These are phyloP conservation scores for Teinopalpus imperialis DNA, from an alignment of 2,888 invertebrate genomes.

Conservation along the genomic window DNA sequence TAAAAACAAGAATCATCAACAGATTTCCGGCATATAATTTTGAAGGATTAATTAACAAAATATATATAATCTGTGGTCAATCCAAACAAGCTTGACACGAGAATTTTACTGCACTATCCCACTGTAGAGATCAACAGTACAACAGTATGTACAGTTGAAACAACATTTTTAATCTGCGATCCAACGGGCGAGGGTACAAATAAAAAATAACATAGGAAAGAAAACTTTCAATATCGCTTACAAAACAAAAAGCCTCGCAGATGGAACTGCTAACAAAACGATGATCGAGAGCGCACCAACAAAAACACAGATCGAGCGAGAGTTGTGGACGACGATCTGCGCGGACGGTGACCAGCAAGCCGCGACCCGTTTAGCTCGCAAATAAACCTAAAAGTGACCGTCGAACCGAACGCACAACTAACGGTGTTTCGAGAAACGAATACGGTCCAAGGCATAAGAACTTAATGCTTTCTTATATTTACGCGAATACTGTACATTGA, in stretches of 20 bases:
- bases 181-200: too few species aligned
- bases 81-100: too few species aligned
- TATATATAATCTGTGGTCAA: too few species aligned
- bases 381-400: slow-evolving; percentile 41
- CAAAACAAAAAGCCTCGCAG: background rate
- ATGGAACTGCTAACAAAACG: background rate
- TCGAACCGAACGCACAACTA: slow-evolving; percentile 38
- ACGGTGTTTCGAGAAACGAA: slow-evolving; percentile 40
- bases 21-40: too few species aligned
- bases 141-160: too few species aligned
- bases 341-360: slow-evolving; percentile 40
- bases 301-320: background rate
- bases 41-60: too few species aligned
- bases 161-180: too few species aligned
- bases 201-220: background rate
- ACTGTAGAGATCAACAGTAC: too few species aligned
- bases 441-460: slow-evolving; percentile 21
- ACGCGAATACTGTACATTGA: too few species aligned
- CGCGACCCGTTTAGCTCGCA: slow-evolving; percentile 41
- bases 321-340: slow-evolving; percentile 23
- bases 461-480: too few species aligned
- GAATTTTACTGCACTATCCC: too few species aligned
- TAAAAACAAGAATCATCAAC: too few species aligned
- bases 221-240: slow-evolving; percentile 1
- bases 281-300: background rate